Percentiles rank a stretch among this genome's conserved stretches.
phyloP scores from a whole-genome alignment of 2,797 vertebrate species.

The Hippocampus kuda region DNA sequence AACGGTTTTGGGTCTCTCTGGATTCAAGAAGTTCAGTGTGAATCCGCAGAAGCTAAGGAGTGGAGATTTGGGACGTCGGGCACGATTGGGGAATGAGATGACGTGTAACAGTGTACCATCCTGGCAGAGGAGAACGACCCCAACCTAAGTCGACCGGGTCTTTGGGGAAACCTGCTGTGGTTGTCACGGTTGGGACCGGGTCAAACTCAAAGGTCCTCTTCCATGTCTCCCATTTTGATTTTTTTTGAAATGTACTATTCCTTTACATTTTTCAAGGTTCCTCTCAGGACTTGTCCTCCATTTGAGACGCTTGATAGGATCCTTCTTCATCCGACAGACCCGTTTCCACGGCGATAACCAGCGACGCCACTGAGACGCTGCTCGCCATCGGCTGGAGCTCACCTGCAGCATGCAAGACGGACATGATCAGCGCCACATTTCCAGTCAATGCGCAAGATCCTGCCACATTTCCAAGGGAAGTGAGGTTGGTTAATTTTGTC shows the following conservation, averaged over 20 bases:
- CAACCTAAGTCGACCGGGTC: neutral
- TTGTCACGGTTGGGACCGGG: neutral
- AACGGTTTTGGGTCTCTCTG: neutral
- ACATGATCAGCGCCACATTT: neutral
- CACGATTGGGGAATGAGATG: neutral
- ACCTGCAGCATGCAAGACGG: conserved; percentile 57
- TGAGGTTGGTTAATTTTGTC: no score
- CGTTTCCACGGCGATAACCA: conserved; percentile 84
- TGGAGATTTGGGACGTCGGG: neutral
- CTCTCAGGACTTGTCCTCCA: conserved; percentile 81
- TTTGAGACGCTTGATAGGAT: conserved; percentile 73
- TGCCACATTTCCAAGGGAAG: no score
- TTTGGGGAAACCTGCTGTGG: no score
- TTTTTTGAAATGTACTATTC: neutral
- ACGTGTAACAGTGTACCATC: neutral
- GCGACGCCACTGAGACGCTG: conserved; percentile 81
- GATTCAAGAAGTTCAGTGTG: neutral
- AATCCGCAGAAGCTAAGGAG: neutral
- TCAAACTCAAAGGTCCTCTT: conserved; percentile 5
- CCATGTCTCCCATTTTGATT: neutral
- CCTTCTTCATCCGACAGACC: conserved; percentile 85
- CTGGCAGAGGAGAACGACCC: no score
- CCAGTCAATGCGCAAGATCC: no score
- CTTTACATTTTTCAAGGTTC: conserved; percentile 16
- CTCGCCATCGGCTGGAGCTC: conserved; percentile 81